Evolutionary conservation across 2,888 invertebrate genomes (phyloP).

Genomic region (Andrena bucephala): DNA sequence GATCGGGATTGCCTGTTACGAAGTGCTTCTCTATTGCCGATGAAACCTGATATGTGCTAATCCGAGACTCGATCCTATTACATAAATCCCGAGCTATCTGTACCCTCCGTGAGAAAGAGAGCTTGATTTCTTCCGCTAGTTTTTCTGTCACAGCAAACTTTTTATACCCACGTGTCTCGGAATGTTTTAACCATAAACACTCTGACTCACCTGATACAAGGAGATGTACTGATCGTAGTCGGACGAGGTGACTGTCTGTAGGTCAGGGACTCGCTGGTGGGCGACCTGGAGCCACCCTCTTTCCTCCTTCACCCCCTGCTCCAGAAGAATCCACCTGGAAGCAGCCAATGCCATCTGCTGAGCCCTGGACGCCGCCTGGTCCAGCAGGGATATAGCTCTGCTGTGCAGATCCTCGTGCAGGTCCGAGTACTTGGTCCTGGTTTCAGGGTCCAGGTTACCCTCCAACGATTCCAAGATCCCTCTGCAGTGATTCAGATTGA

Average conservation of each 20-base stretch:
- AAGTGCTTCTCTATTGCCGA: neutral
- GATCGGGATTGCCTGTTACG: neutral
- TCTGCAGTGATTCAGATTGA: conserved; percentile 94
- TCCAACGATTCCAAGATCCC: conserved; percentile 94
- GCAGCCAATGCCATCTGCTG: conserved; percentile 94
- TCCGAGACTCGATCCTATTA: conserved; percentile 4
- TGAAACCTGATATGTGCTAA: neutral
- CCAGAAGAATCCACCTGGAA: conserved; percentile 92
- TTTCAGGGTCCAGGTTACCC: conserved; percentile 93
- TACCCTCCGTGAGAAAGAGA: neutral
- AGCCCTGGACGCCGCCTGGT: conserved; percentile 92
- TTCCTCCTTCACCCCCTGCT: conserved; percentile 94
- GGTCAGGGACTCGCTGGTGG: conserved; percentile 93
- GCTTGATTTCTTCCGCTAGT: neutral
- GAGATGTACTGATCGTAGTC: conserved; percentile 95
- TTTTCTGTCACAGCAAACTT: too few species aligned
- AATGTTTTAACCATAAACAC: neutral
- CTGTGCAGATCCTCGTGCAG: conserved; percentile 92
- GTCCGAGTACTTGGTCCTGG: conserved; percentile 90
- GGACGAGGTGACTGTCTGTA: conserved; percentile 92
- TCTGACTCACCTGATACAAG: conserved; percentile 87
- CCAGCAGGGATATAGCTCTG: conserved; percentile 91
- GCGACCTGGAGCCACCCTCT: conserved; percentile 93
- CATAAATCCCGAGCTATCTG: conserved; percentile 4
- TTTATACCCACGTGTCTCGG: too few species aligned